These are phyloP conservation scores for Pangasius sanitwongsei DNA, from an alignment of 2,797 vertebrate species.

Conservation along the genomic window DNA sequence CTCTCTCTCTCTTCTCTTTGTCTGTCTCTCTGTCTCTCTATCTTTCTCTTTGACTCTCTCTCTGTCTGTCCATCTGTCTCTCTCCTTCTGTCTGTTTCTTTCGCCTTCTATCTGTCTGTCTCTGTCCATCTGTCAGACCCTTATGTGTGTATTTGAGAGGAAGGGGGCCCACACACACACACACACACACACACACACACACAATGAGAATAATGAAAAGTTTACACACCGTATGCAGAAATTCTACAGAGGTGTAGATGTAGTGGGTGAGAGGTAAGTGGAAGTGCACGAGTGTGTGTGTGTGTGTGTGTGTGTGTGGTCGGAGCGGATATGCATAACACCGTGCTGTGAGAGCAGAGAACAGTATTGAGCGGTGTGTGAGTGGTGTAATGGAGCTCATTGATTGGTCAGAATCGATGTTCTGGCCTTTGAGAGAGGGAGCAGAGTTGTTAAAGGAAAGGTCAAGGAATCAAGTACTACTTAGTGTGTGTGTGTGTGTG, in stretches of 20 bases:
- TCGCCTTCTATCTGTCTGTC: not conserved
- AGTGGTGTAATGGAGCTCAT: constrained; percentile 38
- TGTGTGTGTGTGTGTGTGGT: not conserved
- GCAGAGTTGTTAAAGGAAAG: constrained; percentile 32
- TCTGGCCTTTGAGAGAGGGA: constrained; percentile 28
- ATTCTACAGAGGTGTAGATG: not conserved
- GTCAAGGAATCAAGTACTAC: constrained; percentile 21
- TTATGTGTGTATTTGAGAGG: not conserved
- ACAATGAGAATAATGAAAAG: not conserved
- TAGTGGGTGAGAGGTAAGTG: not conserved
- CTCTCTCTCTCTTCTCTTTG: too few species aligned
- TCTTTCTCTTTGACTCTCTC: not conserved
- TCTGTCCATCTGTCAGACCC: not conserved
- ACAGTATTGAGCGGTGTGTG: constrained; percentile 28
- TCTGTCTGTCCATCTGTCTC: not conserved
- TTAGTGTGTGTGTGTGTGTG: constrained; percentile 17
- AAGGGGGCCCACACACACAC: not conserved
- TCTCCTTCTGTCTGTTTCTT: not conserved
- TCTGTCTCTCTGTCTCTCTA: not conserved
- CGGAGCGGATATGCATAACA: not conserved
- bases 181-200: not conserved
- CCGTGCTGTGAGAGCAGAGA: not conserved
- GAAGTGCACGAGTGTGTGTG: not conserved
- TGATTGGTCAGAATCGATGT: constrained; percentile 42
- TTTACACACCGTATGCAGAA: not conserved